phyloP scores from a whole-genome alignment of 2,888 invertebrate genomes.

The Ophion costatus region DNA sequence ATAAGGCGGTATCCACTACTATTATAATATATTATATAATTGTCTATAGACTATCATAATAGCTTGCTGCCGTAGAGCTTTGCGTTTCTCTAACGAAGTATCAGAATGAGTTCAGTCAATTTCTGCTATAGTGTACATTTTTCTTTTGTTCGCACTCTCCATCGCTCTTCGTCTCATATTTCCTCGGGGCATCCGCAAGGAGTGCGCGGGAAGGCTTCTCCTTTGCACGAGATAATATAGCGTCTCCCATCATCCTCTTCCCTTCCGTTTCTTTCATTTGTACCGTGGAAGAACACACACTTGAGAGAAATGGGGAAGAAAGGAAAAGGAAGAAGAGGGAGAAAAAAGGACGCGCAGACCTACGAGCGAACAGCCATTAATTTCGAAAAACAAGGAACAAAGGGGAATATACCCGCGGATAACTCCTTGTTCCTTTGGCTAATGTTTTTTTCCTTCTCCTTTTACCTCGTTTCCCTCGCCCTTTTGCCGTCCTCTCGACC shows the following conservation, averaged over 20 bases:
- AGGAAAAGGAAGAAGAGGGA: slow-evolving; percentile 13
- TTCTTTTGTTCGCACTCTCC: slow-evolving; percentile 4
- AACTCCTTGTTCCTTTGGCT: slow-evolving; percentile 63
- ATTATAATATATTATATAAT: background rate
- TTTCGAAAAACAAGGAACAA: slow-evolving; percentile 81
- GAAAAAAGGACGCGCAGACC: slow-evolving; percentile 23
- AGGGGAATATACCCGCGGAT: slow-evolving; percentile 75
- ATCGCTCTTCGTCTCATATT: slow-evolving; percentile 27
- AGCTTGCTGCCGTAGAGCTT: slow-evolving; percentile 44
- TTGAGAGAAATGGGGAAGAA: slow-evolving; percentile 30
- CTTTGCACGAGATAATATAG: slow-evolving; percentile 51
- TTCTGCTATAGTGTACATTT: slow-evolving; percentile 32
- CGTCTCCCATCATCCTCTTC: slow-evolving; percentile 47
- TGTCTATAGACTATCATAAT: slow-evolving; percentile 26
- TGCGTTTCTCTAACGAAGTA: slow-evolving; percentile 33
- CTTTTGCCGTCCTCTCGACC: slow-evolving; percentile 29
- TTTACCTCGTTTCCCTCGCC: slow-evolving; percentile 42
- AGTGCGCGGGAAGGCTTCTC: slow-evolving; percentile 29
- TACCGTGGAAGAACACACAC: slow-evolving; percentile 28
- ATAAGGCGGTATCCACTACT: slow-evolving; percentile 36
- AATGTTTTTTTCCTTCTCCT: slow-evolving; percentile 47
- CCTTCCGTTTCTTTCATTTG: slow-evolving; percentile 53
- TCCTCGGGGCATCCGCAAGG: slow-evolving; percentile 45
- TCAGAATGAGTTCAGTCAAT: slow-evolving; percentile 24
- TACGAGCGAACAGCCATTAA: slow-evolving; percentile 75